These are phyloP conservation scores for Noctilio leporinus DNA, from an alignment of 2,113 vertebrate genomes.

Conservation along the genomic window DNA sequence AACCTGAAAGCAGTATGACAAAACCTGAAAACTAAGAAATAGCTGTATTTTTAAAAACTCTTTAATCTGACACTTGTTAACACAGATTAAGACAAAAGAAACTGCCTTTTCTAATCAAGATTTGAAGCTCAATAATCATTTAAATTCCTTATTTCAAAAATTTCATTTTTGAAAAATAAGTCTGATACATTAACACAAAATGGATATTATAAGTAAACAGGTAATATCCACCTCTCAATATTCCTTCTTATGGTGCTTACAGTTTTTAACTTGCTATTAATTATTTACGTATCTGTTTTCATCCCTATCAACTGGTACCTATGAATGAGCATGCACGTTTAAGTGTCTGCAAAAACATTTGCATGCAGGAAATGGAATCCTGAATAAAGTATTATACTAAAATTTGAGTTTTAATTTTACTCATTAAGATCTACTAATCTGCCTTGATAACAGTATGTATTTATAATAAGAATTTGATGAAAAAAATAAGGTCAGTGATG, in stretches of 20 bases:
- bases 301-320: neutral
- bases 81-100: neutral
- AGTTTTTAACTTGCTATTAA: neutral
- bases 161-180: neutral
- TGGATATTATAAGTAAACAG: neutral
- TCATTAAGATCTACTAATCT: neutral
- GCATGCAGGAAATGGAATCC: neutral
- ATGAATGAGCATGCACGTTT: neutral
- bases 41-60: neutral
- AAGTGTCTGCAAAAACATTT: neutral
- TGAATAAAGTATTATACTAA: neutral
- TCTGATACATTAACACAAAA: neutral
- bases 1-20: neutral
- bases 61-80: neutral
- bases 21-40: neutral
- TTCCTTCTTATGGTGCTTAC: neutral
- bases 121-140: neutral
- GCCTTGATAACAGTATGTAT: neutral
- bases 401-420: neutral
- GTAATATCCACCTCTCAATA: neutral
- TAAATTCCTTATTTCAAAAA: constrained; percentile 10
- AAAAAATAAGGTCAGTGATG: neutral
- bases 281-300: neutral
- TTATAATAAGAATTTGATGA: neutral
- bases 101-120: constrained; percentile 16